Base-by-base conservation (phyloP, 2,113 vertebrate species). In the Saccopteryx bilineata region DNA sequence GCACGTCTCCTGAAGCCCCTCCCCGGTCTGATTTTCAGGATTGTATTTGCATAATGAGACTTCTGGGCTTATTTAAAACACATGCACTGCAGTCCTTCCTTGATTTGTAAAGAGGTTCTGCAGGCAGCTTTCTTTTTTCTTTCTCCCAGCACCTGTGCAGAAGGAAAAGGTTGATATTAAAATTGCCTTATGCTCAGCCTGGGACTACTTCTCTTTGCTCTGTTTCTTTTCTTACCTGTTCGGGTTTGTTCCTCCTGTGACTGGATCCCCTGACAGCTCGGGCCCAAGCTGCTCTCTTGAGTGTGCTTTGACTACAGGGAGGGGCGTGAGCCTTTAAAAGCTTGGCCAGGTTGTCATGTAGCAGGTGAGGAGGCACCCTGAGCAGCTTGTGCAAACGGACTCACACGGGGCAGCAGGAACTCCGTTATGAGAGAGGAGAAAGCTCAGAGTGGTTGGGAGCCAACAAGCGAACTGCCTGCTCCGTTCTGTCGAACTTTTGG, bases 11-110 rank as follows among this genome's bases (percentile, higher is more conserved):
- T 26, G 84, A 88, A 81, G 48, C 68, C n/a, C 91, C 82, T 28
- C 81, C 61, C 31, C 28, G 19, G 90, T 66, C 94, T 88, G 97
- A 88, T 78, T 75, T 61, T 72, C 76, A 74, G 95, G 26, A 58
- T 92, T 93, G 71, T 84, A 58, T 94, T 94, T 92, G 74, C 87
- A 84, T 91, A 82, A 61, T 65, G 52, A 94, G 84, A 78, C 33
- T 52, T 81, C 94, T 90, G 87, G 85, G 80, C 95, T 95, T 92
- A 90, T 93, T 90, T 90, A 54, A 90, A 95, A 93, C 96, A 95
- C n/a, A 72, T 90, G 90, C 12, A 2, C 31, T 2, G 7, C 84
- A 31, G 33, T 52, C 28, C 78, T 63, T 63, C 56, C 17, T 80
- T 87, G 76, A 58, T 69, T 4, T 63, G 23, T 18, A 5, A 48